phyloP scores from a whole-genome alignment of 2,888 invertebrate genomes.

The Polyploca ridens region DNA sequence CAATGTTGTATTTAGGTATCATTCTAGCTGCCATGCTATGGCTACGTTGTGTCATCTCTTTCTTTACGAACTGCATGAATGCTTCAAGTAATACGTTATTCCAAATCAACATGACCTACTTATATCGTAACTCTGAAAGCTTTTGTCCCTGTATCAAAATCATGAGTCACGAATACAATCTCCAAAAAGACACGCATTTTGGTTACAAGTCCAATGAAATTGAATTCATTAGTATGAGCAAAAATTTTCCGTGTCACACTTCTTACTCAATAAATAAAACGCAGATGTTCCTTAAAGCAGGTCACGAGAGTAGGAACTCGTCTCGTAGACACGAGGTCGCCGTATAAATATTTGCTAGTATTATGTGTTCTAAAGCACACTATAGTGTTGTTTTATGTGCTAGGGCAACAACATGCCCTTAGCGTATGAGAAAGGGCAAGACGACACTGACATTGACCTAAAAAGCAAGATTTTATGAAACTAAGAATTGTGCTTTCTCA shows the following conservation, averaged over 20 bases:
- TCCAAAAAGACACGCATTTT: background rate
- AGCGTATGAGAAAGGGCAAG: conserved; percentile 17
- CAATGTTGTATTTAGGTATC: no score
- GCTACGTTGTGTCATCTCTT: no score
- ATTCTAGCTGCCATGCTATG: no score
- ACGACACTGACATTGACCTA: conserved; percentile 36
- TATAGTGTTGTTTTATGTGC: background rate
- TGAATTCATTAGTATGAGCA: conserved; percentile 19
- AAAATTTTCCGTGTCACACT: conserved; percentile 42
- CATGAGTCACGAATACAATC: background rate
- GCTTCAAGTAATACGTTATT: background rate
- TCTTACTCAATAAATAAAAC: conserved; percentile 44
- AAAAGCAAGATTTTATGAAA: conserved; percentile 19
- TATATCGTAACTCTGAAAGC: background rate
- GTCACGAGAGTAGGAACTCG: conserved; percentile 50
- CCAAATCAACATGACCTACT: background rate
- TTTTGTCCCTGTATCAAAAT: background rate
- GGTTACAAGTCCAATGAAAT: no score
- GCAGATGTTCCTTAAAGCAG: conserved; percentile 49
- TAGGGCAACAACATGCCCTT: background rate
- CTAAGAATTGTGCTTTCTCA: conserved; percentile 28
- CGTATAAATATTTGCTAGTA: conserved; percentile 30
- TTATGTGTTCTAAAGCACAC: background rate
- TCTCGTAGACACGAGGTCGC: conserved; percentile 48
- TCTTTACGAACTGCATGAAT: background rate